Conservation (phyloP, 2,797 vertebrate genomes). For the Arnoldichthys spilopterus region DNA sequence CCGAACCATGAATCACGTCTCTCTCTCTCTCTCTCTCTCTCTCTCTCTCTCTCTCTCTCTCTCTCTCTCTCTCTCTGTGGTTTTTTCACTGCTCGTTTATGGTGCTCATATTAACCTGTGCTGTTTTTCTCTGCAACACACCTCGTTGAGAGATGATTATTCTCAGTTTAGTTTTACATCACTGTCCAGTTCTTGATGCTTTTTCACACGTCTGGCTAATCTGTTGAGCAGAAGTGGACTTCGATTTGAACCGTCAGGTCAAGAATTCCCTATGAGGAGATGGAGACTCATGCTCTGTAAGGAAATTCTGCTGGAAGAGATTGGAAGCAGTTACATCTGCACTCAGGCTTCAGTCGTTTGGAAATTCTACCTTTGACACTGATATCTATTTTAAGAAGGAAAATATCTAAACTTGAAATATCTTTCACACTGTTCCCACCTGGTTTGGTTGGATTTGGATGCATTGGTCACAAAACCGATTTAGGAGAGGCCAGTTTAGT, state of each 20-base stretch:
- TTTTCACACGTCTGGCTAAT: not conserved
- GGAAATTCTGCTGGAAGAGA: not conserved
- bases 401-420: not conserved
- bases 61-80: not conserved
- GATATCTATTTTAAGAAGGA: not conserved
- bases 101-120: conserved; percentile 27
- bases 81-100: conserved; percentile 36
- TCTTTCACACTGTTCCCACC: no score
- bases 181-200: not conserved
- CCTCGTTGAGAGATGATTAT: conserved; percentile 11
- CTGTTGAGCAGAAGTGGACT: not conserved
- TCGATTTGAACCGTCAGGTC: not conserved
- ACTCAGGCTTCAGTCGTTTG: not conserved
- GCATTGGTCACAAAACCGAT: no score
- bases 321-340: not conserved
- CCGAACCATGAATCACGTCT: conserved; percentile 40
- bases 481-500: no score
- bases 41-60: conserved; percentile 2
- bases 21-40: conserved; percentile 19
- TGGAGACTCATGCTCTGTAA: not conserved
- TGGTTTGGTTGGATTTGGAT: no score
- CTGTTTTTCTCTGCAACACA: conserved; percentile 22
- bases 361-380: not conserved
- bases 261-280: conserved; percentile 3
- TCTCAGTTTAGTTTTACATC: not conserved